Evolutionary conservation across 1,140 invertebrate genomes (phyloP).

Genomic region (Drosophila tropicalis): DNA sequence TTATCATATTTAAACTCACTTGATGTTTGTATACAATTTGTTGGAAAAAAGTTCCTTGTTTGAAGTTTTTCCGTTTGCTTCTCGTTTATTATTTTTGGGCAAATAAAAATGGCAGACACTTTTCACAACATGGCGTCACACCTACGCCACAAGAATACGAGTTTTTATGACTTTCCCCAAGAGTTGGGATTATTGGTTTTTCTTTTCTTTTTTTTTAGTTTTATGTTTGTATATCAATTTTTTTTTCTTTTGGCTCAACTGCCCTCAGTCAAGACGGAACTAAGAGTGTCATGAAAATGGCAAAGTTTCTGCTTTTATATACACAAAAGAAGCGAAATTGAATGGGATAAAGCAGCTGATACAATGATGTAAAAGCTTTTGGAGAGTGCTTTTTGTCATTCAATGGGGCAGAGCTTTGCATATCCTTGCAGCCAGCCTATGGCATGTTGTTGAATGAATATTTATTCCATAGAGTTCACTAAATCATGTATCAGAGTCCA

Average conservation of each 20-base stretch:
- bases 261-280: constrained; percentile 65
- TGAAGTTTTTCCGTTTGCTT: constrained; percentile 39
- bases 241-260: constrained; percentile 9
- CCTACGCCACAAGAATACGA: constrained; percentile 56
- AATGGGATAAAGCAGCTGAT: constrained; percentile 5
- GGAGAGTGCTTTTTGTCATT: neutral
- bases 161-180: constrained; percentile 5
- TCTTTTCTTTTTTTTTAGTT: neutral
- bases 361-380: constrained; percentile 1
- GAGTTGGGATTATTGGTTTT: neutral
- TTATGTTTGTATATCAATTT: neutral
- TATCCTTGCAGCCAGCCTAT: no score
- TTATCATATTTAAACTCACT: neutral
- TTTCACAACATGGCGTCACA: constrained; percentile 81
- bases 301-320: constrained; percentile 57
- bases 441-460: no score
- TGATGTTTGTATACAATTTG: neutral
- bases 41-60: neutral
- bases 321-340: constrained; percentile 23
- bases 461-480: no score
- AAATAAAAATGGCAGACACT: constrained; percentile 67
- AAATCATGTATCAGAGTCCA: no score
- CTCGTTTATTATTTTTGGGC: constrained; percentile 40
- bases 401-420: no score
- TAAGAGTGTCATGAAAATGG: constrained; percentile 63